These are phyloP conservation scores for Aldrovandia affinis DNA, from an alignment of 2,797 vertebrate species.

Conservation along the genomic window DNA sequence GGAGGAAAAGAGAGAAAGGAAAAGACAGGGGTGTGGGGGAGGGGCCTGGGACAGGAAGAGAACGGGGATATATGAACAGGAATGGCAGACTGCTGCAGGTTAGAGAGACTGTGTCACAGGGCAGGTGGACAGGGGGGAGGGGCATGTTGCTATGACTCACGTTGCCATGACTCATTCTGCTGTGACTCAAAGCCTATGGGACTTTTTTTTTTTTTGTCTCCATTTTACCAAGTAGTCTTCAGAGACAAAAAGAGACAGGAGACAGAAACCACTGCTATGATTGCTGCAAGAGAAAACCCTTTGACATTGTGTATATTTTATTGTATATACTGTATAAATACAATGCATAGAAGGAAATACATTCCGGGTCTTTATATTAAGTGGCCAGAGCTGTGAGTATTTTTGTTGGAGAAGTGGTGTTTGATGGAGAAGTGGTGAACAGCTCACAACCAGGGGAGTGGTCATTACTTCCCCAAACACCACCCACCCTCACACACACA, in stretches of 20 bases:
- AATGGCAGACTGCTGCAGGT: neutral
- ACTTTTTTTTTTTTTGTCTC: conserved; percentile 35
- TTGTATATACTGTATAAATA: too few species aligned
- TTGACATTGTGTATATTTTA: too few species aligned
- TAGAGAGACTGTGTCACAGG: neutral
- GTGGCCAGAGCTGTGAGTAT: too few species aligned
- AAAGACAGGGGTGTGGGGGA: neutral
- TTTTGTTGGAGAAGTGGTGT: too few species aligned
- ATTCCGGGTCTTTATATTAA: too few species aligned
- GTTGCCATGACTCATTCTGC: neutral
- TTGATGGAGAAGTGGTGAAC: too few species aligned
- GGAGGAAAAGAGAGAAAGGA: neutral
- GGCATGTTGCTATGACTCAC: neutral
- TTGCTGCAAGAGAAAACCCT: too few species aligned
- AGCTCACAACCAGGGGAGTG: too few species aligned
- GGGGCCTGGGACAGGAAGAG: neutral
- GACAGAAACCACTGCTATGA: neutral
- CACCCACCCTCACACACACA: too few species aligned
- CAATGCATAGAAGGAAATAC: too few species aligned
- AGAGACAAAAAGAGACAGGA: neutral
- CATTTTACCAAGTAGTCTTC: neutral
- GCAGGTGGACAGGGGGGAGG: neutral
- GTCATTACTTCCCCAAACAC: too few species aligned
- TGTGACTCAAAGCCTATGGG: conserved; percentile 29
- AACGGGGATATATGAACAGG: neutral